Conservation (phyloP, 2,888 invertebrate species). For the Rotaria socialis region DNA sequence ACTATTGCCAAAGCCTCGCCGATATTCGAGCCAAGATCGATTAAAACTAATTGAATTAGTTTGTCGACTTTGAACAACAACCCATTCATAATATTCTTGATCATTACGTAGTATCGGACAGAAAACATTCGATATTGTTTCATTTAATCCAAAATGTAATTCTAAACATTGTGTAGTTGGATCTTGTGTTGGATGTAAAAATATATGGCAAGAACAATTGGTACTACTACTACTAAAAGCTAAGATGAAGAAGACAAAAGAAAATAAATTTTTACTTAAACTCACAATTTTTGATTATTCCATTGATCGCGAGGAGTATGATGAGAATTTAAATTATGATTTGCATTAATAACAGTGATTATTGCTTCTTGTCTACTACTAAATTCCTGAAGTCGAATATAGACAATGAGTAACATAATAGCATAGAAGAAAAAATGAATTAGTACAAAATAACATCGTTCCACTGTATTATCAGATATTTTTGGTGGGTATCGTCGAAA, state of each 20-base stretch:
- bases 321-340: not conserved
- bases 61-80: not conserved
- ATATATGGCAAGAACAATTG: not conserved
- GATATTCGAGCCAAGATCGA: conserved; percentile 31
- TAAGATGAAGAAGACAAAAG: not conserved
- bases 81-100: not conserved
- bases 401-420: not conserved
- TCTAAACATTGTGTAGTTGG: not conserved
- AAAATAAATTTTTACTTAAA: not conserved
- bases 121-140: not conserved
- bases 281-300: not conserved
- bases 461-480: not conserved
- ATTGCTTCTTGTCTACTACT: not conserved
- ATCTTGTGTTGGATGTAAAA: not conserved
- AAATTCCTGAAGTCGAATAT: not conserved
- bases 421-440: not conserved
- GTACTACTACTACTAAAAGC: not conserved
- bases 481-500: not conserved
- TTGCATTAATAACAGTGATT: not conserved
- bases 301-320: not conserved
- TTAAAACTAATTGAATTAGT: not conserved
- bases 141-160: not conserved
- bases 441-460: conserved; percentile 2
- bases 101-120: not conserved
- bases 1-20: conserved; percentile 22